Percentiles rank a stretch among this genome's conserved stretches.
phyloP scores from a whole-genome alignment of 2,888 invertebrate species.

The Theristus sp. region DNA sequence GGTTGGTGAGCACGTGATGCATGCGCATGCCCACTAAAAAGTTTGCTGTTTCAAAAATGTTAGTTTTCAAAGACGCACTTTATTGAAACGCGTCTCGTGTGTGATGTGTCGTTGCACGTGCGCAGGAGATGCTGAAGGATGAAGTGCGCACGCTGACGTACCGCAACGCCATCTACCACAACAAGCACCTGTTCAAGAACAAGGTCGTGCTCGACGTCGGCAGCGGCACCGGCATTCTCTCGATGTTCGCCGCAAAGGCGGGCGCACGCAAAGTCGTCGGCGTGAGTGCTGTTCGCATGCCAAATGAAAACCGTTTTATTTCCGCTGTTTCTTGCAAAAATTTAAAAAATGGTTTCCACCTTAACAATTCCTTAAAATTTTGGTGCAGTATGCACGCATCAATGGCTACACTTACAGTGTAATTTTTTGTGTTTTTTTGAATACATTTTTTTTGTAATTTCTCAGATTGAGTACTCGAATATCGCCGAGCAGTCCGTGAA shows the following conservation, averaged over 20 bases:
- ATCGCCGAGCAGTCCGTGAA: slow-evolving; percentile 91
- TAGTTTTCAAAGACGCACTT: no score
- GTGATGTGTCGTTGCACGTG: no score
- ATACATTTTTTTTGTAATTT: background rate
- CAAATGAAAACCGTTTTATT: no score
- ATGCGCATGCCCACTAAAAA: no score
- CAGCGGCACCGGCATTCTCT: slow-evolving; percentile 93
- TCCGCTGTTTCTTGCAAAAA: no score
- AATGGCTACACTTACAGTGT: background rate
- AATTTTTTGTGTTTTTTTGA: background rate
- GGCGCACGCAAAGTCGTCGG: slow-evolving; percentile 87
- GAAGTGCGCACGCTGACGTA: slow-evolving; percentile 95
- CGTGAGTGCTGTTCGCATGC: slow-evolving; percentile 27
- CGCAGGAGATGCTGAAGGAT: slow-evolving; percentile 95
- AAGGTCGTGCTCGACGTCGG: slow-evolving; percentile 90
- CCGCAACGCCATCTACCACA: slow-evolving; percentile 96
- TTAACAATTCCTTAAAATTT: background rate
- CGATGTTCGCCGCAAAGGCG: slow-evolving; percentile 98
- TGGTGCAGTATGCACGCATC: no score
- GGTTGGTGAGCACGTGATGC: no score
- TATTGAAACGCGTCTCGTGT: no score
- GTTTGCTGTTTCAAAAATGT: no score
- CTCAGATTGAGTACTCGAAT: slow-evolving; percentile 78
- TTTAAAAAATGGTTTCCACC: no score
- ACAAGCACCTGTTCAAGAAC: slow-evolving; percentile 79